phyloP scores from a whole-genome alignment of 1,140 invertebrate genomes.

The Drosophila mayri region DNA sequence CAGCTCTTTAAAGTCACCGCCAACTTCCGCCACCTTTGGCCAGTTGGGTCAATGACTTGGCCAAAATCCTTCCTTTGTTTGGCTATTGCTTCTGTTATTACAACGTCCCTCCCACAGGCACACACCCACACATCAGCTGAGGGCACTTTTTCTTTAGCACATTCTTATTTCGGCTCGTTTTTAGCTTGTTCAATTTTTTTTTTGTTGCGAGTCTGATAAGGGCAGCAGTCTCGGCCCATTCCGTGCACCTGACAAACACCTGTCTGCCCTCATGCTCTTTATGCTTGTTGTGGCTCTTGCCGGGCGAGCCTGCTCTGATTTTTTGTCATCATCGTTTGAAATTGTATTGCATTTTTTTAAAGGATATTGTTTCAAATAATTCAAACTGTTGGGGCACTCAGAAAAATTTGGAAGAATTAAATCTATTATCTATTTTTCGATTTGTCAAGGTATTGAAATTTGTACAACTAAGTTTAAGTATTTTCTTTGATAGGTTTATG shows the following conservation, averaged over 20 bases:
- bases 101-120: constrained; percentile 16
- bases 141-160: constrained; percentile 58
- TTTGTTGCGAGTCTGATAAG: constrained; percentile 51
- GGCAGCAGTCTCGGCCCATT: constrained; percentile 46
- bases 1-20: constrained; percentile 28
- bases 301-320: constrained; percentile 53
- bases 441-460: not conserved
- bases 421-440: no score
- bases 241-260: constrained; percentile 68
- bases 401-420: not conserved
- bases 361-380: constrained; percentile 85
- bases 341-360: constrained; percentile 82
- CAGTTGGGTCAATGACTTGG: constrained; percentile 70
- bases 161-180: constrained; percentile 36
- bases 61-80: constrained; percentile 55
- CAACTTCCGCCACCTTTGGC: constrained; percentile 5
- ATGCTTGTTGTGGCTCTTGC: constrained; percentile 17
- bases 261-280: constrained; percentile 54
- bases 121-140: not conserved
- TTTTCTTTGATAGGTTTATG: not conserved
- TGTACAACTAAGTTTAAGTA: not conserved
- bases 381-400: constrained; percentile 65
- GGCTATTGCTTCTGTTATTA: constrained; percentile 68
- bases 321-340: constrained; percentile 78
- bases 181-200: not conserved